A percentile compares a stretch with the other conserved stretches of the same genome.
Conservation (phyloP, 2,888 invertebrate genomes). For the Venustoraphidia nigricollis region DNA sequence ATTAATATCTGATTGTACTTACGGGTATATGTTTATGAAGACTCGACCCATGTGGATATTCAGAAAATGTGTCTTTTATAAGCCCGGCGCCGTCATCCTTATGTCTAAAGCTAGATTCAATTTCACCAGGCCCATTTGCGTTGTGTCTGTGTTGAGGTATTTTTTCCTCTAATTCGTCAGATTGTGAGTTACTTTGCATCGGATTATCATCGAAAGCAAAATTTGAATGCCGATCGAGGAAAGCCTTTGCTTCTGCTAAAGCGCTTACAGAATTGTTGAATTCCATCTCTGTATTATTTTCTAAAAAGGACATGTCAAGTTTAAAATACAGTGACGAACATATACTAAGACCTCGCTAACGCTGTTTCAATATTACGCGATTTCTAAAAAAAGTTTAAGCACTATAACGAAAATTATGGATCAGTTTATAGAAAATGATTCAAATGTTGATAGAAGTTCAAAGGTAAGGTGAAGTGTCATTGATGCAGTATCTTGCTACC, state of each 20-base stretch:
- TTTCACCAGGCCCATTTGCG: conserved; percentile 15
- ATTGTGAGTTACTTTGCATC: background rate
- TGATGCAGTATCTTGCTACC: no score
- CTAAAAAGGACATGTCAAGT: conserved; percentile 12
- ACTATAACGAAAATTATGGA: no score
- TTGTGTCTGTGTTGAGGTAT: background rate
- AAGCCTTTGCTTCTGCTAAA: conserved; percentile 21
- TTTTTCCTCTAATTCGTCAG: background rate
- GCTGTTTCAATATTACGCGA: no score
- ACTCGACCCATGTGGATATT: conserved; percentile 3
- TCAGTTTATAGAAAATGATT: no score
- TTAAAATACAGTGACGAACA: background rate
- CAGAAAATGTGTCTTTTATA: conserved; percentile 9
- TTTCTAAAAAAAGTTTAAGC: no score
- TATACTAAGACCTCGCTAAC: no score
- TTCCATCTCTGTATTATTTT: conserved; percentile 18
- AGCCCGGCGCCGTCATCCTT: conserved; percentile 20
- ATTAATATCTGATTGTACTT: background rate
- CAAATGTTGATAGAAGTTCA: no score
- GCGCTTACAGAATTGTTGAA: conserved; percentile 21
- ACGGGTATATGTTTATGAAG: conserved; percentile 1
- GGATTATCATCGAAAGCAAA: conserved; percentile 7
- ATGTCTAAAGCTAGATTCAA: conserved; percentile 21
- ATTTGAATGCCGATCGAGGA: conserved; percentile 21
- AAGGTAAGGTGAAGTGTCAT: no score